phyloP scores from a whole-genome alignment of 2,797 vertebrate genomes.

The Bradypus variegatus region DNA sequence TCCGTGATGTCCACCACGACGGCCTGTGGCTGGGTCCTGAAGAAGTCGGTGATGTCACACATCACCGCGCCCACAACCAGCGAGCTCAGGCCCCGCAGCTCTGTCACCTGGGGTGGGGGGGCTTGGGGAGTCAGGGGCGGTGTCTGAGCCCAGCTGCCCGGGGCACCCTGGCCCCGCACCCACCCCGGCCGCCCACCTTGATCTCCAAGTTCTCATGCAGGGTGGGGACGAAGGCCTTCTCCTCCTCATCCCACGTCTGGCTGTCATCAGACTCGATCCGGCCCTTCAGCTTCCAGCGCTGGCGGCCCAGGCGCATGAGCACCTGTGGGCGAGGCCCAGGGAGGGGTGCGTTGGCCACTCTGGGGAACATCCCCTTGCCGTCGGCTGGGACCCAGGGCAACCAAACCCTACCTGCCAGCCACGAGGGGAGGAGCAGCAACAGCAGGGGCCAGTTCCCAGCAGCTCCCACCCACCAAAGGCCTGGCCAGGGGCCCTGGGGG shows the following conservation, averaged over 20 bases:
- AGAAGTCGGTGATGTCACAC: constrained; percentile 88
- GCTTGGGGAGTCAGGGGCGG: not conserved
- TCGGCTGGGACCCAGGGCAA: not conserved
- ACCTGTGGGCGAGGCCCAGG: constrained; percentile 73
- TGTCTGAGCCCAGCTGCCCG: not conserved
- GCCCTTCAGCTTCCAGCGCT: constrained; percentile 92
- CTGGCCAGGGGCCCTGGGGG: not conserved
- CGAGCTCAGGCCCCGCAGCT: constrained; percentile 90
- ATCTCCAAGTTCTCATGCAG: constrained; percentile 93
- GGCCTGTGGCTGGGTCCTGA: constrained; percentile 82
- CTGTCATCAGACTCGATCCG: constrained; percentile 89
- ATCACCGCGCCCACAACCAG: constrained; percentile 87
- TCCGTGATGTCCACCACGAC: constrained; percentile 95
- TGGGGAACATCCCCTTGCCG: not conserved
- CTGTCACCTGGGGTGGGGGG: constrained; percentile 80
- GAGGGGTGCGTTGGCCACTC: rapidly evolving
- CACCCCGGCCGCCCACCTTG: constrained; percentile 77
- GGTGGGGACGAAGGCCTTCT: constrained; percentile 88
- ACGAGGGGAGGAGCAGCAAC: not conserved
- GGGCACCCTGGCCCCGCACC: rapidly evolving
- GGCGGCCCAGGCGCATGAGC: constrained; percentile 85
- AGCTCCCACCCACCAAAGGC: not conserved
- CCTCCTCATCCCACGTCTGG: constrained; percentile 93
- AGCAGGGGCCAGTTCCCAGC: not conserved
- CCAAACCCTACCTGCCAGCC: not conserved